A percentile compares a stretch with the other conserved stretches of the same genome.
Evolutionary conservation across 2,797 vertebrate genomes (phyloP).

Genomic region (Mycteria americana): DNA sequence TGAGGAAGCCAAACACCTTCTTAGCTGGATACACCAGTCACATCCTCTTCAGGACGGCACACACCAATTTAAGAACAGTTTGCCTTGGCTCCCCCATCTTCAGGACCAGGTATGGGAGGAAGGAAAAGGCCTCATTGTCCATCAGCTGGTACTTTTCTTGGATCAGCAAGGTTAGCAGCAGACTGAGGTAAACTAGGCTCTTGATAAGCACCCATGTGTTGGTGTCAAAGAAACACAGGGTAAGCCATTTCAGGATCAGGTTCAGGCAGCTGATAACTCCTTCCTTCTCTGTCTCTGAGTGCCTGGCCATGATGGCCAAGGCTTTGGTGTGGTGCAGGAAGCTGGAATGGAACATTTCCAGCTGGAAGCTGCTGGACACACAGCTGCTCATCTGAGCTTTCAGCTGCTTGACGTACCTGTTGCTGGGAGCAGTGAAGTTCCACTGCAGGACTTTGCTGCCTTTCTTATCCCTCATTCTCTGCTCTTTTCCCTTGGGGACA

Average conservation of each 20-base stretch:
- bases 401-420: conserved; percentile 90
- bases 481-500: conserved; percentile 86
- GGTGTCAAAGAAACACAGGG: conserved; percentile 90
- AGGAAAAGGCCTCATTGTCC: conserved; percentile 87
- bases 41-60: conserved; percentile 82
- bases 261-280: conserved; percentile 87
- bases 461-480: conserved; percentile 90
- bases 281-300: conserved; percentile 85
- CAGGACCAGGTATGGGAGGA: conserved; percentile 89
- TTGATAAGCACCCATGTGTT: conserved; percentile 94
- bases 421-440: conserved; percentile 81
- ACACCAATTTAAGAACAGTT: conserved; percentile 88
- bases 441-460: conserved; percentile 82
- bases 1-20: conserved; percentile 89
- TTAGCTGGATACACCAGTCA: conserved; percentile 91
- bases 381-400: conserved; percentile 88
- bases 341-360: conserved; percentile 90
- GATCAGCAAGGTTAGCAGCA: conserved; percentile 85
- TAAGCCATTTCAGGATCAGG: conserved; percentile 93
- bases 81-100: conserved; percentile 93
- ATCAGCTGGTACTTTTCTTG: conserved; percentile 86
- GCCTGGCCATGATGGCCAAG: conserved; percentile 87
- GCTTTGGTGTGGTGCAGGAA: conserved; percentile 91
- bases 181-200: conserved; percentile 88
- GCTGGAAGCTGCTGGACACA: conserved; percentile 86